Conservation (phyloP, 1,140 invertebrate genomes). For the Leptinotarsa texana region DNA sequence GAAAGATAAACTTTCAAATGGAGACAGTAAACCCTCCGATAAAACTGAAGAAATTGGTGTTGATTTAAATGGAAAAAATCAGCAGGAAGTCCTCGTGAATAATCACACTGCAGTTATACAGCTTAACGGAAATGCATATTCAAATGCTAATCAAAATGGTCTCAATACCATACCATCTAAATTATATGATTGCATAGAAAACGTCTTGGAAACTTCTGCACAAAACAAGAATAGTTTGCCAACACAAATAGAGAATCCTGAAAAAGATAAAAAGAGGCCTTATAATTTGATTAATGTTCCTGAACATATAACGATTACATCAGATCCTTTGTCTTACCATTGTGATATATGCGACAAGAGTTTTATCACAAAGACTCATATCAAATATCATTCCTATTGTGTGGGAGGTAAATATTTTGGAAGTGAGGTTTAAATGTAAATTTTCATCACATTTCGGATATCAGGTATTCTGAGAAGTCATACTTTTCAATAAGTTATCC, state of each 20-base stretch:
- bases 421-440: too few relatives aligned
- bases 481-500: too few relatives aligned
- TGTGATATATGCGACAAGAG: constrained; percentile 52
- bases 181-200: constrained; percentile 22
- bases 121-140: constrained; percentile 34
- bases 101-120: constrained; percentile 43
- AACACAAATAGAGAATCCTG: constrained; percentile 9
- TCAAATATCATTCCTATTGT: constrained; percentile 54
- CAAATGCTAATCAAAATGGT: constrained; percentile 14
- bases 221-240: constrained; percentile 20
- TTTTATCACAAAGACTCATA: constrained; percentile 49
- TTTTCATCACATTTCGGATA: too few relatives aligned
- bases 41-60: constrained; percentile 1
- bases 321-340: constrained; percentile 42
- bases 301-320: constrained; percentile 43
- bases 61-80: constrained; percentile 7
- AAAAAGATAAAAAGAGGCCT: constrained; percentile 32
- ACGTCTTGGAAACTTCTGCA: neutral
- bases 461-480: too few relatives aligned
- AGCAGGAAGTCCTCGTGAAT: constrained; percentile 28
- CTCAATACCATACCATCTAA: neutral
- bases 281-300: constrained; percentile 41
- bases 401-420: constrained; percentile 41
- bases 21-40: neutral
- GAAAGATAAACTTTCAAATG: constrained; percentile 17